Evolutionary conservation across 2,113 vertebrate genomes (phyloP).

Genomic region (Centrocercus urophasianus): DNA sequence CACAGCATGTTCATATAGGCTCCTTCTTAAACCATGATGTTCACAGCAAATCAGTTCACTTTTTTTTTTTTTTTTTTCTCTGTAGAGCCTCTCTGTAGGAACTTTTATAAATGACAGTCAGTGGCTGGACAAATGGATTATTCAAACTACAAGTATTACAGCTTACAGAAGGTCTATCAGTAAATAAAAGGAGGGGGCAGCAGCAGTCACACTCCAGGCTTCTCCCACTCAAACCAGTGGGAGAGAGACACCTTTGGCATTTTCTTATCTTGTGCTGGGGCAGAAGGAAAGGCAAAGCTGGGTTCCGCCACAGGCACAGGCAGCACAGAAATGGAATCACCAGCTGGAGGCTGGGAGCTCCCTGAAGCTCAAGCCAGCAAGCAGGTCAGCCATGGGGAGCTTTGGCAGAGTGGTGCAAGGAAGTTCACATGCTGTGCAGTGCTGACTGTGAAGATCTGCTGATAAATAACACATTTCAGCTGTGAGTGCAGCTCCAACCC

Average conservation of each 20-base stretch:
- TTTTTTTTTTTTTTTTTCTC: not conserved
- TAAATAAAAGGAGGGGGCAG: not conserved
- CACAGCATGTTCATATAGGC: not conserved
- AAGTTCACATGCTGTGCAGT: constrained; percentile 46
- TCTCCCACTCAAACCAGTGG: not conserved
- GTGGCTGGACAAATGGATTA: not conserved
- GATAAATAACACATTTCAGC: constrained; percentile 64
- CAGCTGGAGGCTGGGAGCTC: constrained; percentile 31
- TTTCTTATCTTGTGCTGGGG: not conserved
- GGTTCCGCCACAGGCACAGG: not conserved
- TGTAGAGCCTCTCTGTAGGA: not conserved
- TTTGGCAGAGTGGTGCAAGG: constrained; percentile 32
- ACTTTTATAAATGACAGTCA: not conserved
- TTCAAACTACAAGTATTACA: not conserved
- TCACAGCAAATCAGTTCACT: not conserved
- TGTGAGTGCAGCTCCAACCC: not conserved
- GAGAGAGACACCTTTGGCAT: not conserved
- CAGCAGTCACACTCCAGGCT: not conserved
- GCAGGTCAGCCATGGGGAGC: constrained; percentile 35
- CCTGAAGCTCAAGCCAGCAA: constrained; percentile 9
- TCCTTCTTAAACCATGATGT: not conserved
- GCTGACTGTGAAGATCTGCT: constrained; percentile 39
- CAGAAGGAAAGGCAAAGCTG: not conserved
- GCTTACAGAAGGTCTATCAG: not conserved
- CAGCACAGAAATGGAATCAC: not conserved